Conservation (phyloP, 2,113 vertebrate genomes). For the Callopanchax toddi region DNA sequence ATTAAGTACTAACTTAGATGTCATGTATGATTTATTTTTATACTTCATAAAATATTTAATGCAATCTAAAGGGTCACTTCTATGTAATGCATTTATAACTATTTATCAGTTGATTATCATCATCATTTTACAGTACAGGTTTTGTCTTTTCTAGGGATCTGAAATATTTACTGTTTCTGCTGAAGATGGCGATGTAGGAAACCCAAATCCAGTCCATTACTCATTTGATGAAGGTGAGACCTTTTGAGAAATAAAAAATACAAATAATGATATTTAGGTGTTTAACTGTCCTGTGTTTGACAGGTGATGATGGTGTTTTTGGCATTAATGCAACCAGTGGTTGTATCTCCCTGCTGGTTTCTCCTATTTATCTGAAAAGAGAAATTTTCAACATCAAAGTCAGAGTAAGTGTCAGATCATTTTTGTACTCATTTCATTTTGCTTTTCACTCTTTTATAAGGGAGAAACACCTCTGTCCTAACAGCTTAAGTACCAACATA, state of each 20-base stretch:
- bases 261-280: not conserved
- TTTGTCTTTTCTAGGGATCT: slow-evolving; percentile 81
- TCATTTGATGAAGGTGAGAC: slow-evolving; percentile 86
- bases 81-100: too few relatives aligned
- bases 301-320: slow-evolving; percentile 89
- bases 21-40: too few relatives aligned
- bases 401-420: slow-evolving; percentile 79
- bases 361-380: slow-evolving; percentile 84
- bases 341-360: slow-evolving; percentile 83
- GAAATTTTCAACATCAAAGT: slow-evolving; percentile 91
- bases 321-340: slow-evolving; percentile 87
- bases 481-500: too few relatives aligned
- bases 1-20: too few relatives aligned
- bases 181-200: slow-evolving; percentile 90
- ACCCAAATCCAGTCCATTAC: slow-evolving; percentile 88
- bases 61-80: too few relatives aligned
- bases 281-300: not conserved
- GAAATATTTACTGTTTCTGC: slow-evolving; percentile 90
- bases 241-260: not conserved
- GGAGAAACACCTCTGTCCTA: too few relatives aligned
- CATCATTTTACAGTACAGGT: too few relatives aligned
- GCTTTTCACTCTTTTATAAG: too few relatives aligned
- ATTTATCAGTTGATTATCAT: too few relatives aligned
- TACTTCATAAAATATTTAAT: too few relatives aligned
- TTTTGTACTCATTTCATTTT: not conserved